These are phyloP conservation scores for Psix sp. DNA, from an alignment of 1,140 invertebrate genomes.

Conservation along the genomic window DNA sequence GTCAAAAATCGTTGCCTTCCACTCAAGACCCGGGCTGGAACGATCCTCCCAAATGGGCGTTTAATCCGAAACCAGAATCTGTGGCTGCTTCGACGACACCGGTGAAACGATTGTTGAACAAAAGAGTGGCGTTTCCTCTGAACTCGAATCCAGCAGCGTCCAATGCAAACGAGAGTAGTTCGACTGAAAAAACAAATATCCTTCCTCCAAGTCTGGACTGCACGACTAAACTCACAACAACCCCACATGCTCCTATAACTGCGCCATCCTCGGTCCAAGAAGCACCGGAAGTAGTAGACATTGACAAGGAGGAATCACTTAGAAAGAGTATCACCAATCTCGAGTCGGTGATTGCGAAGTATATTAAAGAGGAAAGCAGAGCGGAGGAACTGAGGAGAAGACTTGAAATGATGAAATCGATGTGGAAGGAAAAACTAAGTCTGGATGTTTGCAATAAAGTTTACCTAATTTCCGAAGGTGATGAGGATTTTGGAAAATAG, in stretches of 20 bases:
- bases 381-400: conserved; percentile 70
- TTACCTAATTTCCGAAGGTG: conserved; percentile 72
- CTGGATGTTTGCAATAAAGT: conserved; percentile 65
- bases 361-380: conserved; percentile 49
- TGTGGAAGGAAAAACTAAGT: conserved; percentile 74
- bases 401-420: conserved; percentile 69
- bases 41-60: conserved; percentile 76
- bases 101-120: conserved; percentile 71
- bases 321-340: conserved; percentile 63
- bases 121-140: conserved; percentile 75
- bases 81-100: conserved; percentile 46
- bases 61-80: conserved; percentile 44
- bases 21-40: conserved; percentile 76
- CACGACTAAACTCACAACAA: conserved; percentile 53
- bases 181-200: conserved; percentile 19
- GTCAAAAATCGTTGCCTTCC: conserved; percentile 67
- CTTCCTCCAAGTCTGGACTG: conserved; percentile 58
- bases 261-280: conserved; percentile 5
- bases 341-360: conserved; percentile 57
- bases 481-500: conserved; percentile 3
- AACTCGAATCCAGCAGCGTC: conserved; percentile 45
- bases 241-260: conserved; percentile 61
- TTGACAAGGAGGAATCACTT: conserved; percentile 64
- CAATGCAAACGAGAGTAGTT: conserved; percentile 7
- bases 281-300: not conserved